Conservation (phyloP, 2,113 vertebrate genomes). For the pig (Sus scrofa) region DNA sequence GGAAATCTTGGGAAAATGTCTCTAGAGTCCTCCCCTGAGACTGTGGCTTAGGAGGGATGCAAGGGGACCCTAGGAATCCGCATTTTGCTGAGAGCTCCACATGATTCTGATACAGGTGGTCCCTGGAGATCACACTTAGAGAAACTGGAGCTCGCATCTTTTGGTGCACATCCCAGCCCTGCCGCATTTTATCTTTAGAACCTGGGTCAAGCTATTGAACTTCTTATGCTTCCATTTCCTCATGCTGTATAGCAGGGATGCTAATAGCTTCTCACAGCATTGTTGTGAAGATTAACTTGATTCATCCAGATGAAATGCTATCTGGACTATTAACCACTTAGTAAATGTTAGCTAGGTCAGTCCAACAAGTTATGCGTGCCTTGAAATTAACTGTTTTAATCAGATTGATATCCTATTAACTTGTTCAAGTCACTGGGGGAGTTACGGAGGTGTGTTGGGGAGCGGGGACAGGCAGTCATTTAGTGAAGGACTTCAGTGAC, state of each 20-base stretch:
- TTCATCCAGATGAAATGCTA: not conserved
- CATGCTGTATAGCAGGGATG: not conserved
- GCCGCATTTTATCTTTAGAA: not conserved
- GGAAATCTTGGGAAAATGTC: not conserved
- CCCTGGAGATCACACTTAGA: not conserved
- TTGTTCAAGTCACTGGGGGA: not conserved
- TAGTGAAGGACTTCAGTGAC: not conserved
- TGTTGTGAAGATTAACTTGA: not conserved
- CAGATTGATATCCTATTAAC: not conserved
- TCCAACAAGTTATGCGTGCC: not conserved
- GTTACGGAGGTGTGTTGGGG: not conserved
- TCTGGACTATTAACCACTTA: not conserved
- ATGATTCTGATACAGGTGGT: not conserved
- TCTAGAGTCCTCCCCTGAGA: not conserved
- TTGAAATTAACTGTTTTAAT: not conserved
- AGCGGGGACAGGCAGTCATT: not conserved
- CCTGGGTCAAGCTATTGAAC: not conserved
- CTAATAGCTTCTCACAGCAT: not conserved
- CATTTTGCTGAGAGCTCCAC: not conserved
- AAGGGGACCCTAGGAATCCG: not conserved
- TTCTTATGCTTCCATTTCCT: not conserved
- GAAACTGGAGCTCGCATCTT: not conserved
- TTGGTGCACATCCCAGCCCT: conserved; percentile 37
- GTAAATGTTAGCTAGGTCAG: not conserved
- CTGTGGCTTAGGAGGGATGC: not conserved